phyloP scores from a whole-genome alignment of 2,797 vertebrate genomes.

The Sebastiscus albofasciatus region DNA sequence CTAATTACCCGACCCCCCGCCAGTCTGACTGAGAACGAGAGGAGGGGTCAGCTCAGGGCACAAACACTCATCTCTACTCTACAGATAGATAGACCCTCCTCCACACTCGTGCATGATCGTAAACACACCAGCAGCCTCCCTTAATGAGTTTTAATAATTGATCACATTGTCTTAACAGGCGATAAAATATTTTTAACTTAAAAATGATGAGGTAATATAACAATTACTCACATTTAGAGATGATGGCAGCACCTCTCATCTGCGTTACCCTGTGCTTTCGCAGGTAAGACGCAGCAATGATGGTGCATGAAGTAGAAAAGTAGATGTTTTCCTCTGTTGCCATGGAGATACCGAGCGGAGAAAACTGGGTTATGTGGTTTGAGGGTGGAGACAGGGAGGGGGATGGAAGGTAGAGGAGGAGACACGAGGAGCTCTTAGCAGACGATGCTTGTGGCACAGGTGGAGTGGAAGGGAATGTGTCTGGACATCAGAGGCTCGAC shows the following conservation, averaged over 20 bases:
- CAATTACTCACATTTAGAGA: neutral
- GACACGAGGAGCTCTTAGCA: constrained; percentile 52
- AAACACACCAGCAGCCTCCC: neutral
- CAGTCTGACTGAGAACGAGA: constrained; percentile 49
- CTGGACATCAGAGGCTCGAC: constrained; percentile 75
- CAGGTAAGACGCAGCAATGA: neutral
- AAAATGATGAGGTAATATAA: neutral
- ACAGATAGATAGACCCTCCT: constrained; percentile 22
- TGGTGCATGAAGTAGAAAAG: neutral
- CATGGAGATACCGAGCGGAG: constrained; percentile 44
- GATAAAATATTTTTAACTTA: neutral
- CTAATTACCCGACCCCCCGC: constrained; percentile 78
- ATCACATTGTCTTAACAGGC: neutral
- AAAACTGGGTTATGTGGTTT: constrained; percentile 76
- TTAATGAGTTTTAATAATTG: constrained; percentile 24
- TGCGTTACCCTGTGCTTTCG: neutral
- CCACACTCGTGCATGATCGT: neutral
- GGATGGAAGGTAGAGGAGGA: constrained; percentile 54
- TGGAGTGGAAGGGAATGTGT: constrained; percentile 83
- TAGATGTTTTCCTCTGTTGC: constrained; percentile 61
- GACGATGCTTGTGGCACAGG: constrained; percentile 68
- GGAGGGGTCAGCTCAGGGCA: constrained; percentile 48
- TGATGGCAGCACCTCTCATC: neutral
- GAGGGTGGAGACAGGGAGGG: constrained; percentile 55
- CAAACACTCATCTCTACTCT: constrained; percentile 14